phyloP scores from a whole-genome alignment of 2,888 invertebrate species.

The Clitarchus hookeri region DNA sequence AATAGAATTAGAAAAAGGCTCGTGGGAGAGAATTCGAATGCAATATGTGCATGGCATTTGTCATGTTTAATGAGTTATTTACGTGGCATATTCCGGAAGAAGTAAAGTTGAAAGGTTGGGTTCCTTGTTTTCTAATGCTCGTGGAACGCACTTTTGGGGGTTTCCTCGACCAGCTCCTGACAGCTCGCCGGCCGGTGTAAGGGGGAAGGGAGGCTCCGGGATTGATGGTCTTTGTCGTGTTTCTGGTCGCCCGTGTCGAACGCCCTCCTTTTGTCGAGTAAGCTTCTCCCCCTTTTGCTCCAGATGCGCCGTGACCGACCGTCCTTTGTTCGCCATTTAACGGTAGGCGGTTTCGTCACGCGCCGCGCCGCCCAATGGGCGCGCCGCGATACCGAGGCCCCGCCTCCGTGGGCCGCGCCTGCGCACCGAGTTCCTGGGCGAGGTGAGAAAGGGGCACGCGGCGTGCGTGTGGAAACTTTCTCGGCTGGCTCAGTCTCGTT shows the following conservation, averaged over 20 bases:
- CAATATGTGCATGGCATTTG: no score
- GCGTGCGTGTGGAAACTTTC: background rate
- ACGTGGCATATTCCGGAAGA: background rate
- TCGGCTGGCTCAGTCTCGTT: background rate
- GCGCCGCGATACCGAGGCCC: background rate
- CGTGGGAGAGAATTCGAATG: no score
- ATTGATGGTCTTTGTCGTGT: conserved; percentile 14
- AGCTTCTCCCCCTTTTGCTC: background rate
- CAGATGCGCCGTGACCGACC: conserved; percentile 1
- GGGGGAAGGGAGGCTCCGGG: background rate
- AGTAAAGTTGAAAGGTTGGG: background rate
- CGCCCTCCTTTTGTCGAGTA: background rate
- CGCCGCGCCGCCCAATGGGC: conserved; percentile 11
- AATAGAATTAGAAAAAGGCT: no score
- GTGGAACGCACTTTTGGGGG: background rate
- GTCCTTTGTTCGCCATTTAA: conserved; percentile 22
- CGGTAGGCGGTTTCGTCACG: conserved; percentile 24
- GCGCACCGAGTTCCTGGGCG: background rate
- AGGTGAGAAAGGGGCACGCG: background rate
- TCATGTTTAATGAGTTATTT: background rate
- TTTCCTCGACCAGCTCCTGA: conserved; percentile 6
- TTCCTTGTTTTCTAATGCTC: background rate
- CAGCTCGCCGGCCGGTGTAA: background rate
- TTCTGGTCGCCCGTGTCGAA: background rate
- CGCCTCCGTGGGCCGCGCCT: background rate